Percentiles rank a stretch among this genome's conserved stretches.
These are phyloP conservation scores for Dromococcyx pavoninus DNA, from an alignment of 2,797 vertebrate species.

Conservation along the genomic window DNA sequence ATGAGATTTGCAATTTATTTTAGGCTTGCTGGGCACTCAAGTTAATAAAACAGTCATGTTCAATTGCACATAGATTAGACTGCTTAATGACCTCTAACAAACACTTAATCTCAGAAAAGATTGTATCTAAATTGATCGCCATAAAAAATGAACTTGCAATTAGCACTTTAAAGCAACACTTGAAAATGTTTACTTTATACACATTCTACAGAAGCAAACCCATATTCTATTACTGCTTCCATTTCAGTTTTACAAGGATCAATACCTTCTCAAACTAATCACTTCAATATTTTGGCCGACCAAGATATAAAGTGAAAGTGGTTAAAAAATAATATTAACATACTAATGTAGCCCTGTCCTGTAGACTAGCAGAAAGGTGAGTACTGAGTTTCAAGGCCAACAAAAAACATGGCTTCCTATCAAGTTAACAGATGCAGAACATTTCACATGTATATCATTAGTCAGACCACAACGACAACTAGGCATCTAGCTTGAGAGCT, in stretches of 20 bases:
- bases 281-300: background rate
- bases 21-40: background rate
- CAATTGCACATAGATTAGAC: background rate
- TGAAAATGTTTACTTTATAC: background rate
- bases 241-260: background rate
- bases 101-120: background rate
- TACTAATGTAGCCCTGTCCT: background rate
- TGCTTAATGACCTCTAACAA: background rate
- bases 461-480: background rate
- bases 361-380: background rate
- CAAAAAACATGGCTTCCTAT: background rate
- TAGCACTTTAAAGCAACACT: background rate
- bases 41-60: background rate
- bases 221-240: background rate
- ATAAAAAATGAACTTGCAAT: background rate
- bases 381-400: background rate
- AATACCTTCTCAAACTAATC: background rate
- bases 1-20: background rate
- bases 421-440: background rate
- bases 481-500: background rate
- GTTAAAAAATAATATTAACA: background rate
- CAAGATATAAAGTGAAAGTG: background rate
- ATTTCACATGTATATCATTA: background rate
- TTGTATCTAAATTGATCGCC: background rate
- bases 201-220: background rate